Base-by-base conservation (phyloP, 1,140 invertebrate genomes). In the Zeugodacus cucurbitae region DNA sequence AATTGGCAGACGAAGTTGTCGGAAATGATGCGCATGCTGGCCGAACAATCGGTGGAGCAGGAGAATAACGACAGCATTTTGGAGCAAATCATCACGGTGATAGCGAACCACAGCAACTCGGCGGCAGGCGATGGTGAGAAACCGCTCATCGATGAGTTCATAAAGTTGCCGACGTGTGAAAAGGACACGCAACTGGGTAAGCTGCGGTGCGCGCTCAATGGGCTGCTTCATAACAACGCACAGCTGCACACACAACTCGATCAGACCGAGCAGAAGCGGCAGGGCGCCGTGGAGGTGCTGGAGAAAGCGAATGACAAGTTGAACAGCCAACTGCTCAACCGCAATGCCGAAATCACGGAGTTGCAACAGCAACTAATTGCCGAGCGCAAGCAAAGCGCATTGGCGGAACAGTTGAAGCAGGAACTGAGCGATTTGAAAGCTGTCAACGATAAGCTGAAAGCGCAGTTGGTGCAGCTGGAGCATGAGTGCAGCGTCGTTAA, bases 221-320 rank as follows among this genome's bases (percentile, higher is more conserved):
- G 48, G 11, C 22, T 88, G 17, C 20, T 88, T 0, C 41, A 70
- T 57, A 59, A n/a, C 32, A 67, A 74, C 4, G 59, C 85, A 59
- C 37, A 87, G 3, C 14, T 87, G 67, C 62, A 87, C 29, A n/a
- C n/a, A 17, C 64, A 88, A 32, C 48, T 87, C 26, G 78, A 85
- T 7, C 67, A 88, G 29, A 20, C n/a, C 78, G 57, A 86, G 32
- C 32, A 86, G n/a, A 88, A 88, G 20, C 44, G 86, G 2, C 59
- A 88, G 20, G 64, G 67, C 22, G 44, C 59, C 5, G 32, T 82
- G 26, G 74, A 82, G 14, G 74, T 82, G 6, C 17, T 91, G 1
- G 89, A 91, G 58, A 54, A 88, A 22, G 88, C 89, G 1, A 91
- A 91, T 32, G 89, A 89, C 22, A 90, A 89, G 82, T 59, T 91